Base-by-base conservation (phyloP, 2,797 vertebrate genomes). In the Onychomys torridus region DNA sequence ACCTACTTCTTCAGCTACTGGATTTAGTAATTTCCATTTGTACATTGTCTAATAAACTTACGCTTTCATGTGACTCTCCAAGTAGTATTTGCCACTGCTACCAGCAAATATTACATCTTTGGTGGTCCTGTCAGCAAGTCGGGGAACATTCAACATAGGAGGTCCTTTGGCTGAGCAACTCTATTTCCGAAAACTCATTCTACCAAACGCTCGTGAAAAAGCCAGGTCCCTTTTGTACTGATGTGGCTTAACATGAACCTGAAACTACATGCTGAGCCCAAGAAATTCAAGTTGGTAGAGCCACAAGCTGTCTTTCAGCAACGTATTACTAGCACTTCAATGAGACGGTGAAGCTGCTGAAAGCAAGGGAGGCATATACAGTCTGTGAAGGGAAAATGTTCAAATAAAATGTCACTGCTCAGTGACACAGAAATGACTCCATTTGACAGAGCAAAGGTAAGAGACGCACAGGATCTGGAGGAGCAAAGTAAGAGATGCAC, bases 51-150 rank as follows among this genome's bases (percentile, higher is more conserved):
- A 95, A 91, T 69, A 55, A 95, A 63, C 37, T 10, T 95, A 91
- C 14, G 65, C 37, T 91, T 96, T 84, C 83, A 89, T 43, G 34
- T 81, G 63, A 13, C 78, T 84, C 67, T 93, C 84, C 81, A 93
- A 86, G 49, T 23, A 40, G 55, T 85, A 90, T 69, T 90, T 96
- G 91, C 77, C 32, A 86, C 57, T 49, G 43, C 7, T 95, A 75
- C 65, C 82, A 94, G 81, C 29, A 93, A 85, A 67, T 55, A 84
- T 43, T 91, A 46, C 23, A 88, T 82, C 49, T 89, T 16, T 96
- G 59, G 82, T 94, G 90, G 90, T 92, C 63, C 95, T 88, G 67
- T 5, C 67, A 52, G 46, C 75, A 96, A 89, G 63, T 94, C 37
- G 63, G 82, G 52, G 89, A 95, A 96, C 76, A 91, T 83, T 84